Percentiles rank a stretch among this genome's conserved stretches.
phyloP scores from a whole-genome alignment of 2,113 vertebrate species.

The Mastomys natalensis region DNA sequence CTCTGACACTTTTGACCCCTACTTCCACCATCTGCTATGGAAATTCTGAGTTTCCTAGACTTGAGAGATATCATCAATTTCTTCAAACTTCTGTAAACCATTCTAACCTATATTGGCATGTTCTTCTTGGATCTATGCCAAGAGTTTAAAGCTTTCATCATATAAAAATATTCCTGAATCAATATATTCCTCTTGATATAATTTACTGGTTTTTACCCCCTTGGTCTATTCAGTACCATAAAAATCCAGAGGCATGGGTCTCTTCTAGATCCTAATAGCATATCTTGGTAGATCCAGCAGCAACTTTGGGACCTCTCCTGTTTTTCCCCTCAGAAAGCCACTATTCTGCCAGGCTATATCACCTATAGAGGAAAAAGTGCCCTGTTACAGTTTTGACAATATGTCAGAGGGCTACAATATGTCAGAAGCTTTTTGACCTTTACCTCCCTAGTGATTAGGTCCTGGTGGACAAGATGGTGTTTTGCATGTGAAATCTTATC shows the following conservation, averaged over 20 bases:
- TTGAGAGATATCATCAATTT: neutral
- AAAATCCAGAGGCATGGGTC: neutral
- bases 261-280: neutral
- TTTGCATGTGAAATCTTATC: neutral
- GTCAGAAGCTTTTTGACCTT: neutral
- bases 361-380: neutral
- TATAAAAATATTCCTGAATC: neutral
- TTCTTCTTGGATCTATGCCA: neutral
- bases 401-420: neutral
- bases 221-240: neutral
- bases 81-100: neutral
- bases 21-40: neutral
- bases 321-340: neutral
- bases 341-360: neutral
- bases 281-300: neutral
- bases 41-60: constrained; percentile 41
- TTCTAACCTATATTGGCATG: neutral
- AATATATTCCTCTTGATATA: neutral
- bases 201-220: neutral
- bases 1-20: neutral
- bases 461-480: neutral
- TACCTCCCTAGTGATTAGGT: neutral
- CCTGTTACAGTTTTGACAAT: neutral
- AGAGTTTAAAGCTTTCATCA: neutral
- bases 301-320: neutral